Percentiles rank a stretch among this genome's conserved stretches.
These are phyloP conservation scores for Cephonodes hylas DNA, from an alignment of 2,888 invertebrate species.

Conservation along the genomic window DNA sequence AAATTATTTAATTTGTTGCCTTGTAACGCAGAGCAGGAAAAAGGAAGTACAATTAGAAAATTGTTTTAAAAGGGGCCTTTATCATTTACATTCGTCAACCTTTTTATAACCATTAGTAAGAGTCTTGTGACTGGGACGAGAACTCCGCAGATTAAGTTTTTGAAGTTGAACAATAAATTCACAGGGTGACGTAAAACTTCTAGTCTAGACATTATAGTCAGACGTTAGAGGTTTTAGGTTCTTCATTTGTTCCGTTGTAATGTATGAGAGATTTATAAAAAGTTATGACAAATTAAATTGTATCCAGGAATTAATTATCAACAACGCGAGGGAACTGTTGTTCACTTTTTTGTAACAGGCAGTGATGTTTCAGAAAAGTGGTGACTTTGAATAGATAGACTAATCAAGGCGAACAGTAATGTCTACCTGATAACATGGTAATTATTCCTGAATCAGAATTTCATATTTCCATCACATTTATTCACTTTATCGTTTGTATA, in stretches of 20 bases:
- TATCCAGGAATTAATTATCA: background rate
- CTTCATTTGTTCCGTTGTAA: background rate
- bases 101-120: background rate
- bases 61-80: background rate
- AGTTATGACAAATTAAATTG: background rate
- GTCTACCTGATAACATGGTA: no score
- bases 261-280: background rate
- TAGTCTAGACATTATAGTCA: background rate
- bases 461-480: no score
- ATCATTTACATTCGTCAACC: background rate
- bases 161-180: conserved; percentile 31
- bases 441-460: no score
- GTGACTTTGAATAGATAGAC: no score
- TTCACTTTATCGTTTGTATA: no score
- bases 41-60: no score
- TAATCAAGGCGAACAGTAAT: no score
- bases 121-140: background rate
- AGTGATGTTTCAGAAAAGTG: no score
- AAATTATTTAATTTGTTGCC: no score
- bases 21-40: no score
- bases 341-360: no score
- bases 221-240: background rate
- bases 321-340: no score
- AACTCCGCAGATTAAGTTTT: conserved; percentile 22
- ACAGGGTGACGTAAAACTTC: conserved; percentile 17